Conservation (phyloP, 2,113 vertebrate genomes). For the Strigops habroptila region DNA sequence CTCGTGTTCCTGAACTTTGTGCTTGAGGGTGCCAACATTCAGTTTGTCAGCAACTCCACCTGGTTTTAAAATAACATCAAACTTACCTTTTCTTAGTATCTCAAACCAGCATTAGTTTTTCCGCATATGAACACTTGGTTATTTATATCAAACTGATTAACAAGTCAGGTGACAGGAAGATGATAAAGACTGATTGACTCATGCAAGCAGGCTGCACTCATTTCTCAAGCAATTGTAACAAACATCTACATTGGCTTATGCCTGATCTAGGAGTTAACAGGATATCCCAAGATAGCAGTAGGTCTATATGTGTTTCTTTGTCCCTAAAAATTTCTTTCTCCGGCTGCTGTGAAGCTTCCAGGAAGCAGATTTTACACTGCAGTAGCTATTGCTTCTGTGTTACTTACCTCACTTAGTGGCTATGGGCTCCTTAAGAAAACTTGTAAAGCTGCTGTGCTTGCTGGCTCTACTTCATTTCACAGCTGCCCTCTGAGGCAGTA, state of each 20-base stretch:
- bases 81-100: neutral
- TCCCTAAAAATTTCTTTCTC: neutral
- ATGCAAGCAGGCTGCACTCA: neutral
- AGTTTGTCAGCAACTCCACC: neutral
- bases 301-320: neutral
- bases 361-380: neutral
- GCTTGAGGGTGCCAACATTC: neutral
- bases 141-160: neutral
- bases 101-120: neutral
- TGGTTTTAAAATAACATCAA: neutral
- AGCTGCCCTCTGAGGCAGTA: neutral
- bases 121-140: neutral
- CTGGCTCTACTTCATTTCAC: neutral
- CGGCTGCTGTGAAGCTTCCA: neutral
- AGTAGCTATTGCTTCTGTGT: neutral
- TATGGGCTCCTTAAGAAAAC: neutral
- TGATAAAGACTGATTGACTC: neutral
- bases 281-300: neutral
- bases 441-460: neutral
- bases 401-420: neutral
- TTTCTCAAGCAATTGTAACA: neutral
- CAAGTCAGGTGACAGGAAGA: neutral
- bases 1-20: neutral
- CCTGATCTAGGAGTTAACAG: neutral
- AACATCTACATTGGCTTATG: neutral